Percentiles rank a stretch among this genome's conserved stretches.
phyloP scores from a whole-genome alignment of 1,140 invertebrate genomes.

The Maconellicoccus hirsutus region DNA sequence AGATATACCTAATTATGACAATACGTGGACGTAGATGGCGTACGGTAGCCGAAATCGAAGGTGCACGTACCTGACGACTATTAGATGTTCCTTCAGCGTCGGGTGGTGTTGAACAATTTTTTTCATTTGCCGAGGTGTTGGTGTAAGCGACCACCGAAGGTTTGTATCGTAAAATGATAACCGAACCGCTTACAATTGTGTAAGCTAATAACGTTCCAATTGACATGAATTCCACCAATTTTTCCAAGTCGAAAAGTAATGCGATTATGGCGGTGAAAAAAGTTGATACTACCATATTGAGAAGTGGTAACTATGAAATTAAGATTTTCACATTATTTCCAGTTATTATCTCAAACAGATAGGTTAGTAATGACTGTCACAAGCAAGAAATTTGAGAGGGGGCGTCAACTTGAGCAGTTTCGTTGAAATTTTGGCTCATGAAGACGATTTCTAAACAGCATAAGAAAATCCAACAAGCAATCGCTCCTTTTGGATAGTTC shows the following conservation, averaged over 20 bases:
- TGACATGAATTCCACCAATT: conserved; percentile 87
- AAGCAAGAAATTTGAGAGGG: conserved; percentile 48
- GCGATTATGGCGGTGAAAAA: conserved; percentile 65
- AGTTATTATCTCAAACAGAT: too few relatives aligned
- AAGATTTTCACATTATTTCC: too few relatives aligned
- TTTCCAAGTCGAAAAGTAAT: conserved; percentile 75
- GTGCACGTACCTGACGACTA: not conserved
- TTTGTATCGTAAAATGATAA: conserved; percentile 72
- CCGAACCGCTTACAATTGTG: conserved; percentile 77
- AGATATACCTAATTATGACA: too few relatives aligned
- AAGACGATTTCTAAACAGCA: conserved; percentile 80
- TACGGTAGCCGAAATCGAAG: too few relatives aligned
- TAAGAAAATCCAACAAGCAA: conserved; percentile 86
- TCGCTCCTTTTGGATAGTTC: conserved; percentile 60
- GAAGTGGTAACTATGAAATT: conserved; percentile 62
- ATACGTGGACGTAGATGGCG: too few relatives aligned
- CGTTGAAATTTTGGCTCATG: conserved; percentile 54
- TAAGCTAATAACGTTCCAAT: conserved; percentile 84
- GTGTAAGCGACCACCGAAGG: conserved; percentile 37
- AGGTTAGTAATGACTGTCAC: too few relatives aligned
- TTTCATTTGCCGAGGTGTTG: not conserved
- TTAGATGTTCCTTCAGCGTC: not conserved
- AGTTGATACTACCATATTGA: conserved; percentile 68
- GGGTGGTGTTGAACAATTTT: not conserved
- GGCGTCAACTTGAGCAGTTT: conserved; percentile 53